These are phyloP conservation scores for Brachypalpus laphriformis DNA, from an alignment of 2,888 invertebrate species.

Conservation along the genomic window DNA sequence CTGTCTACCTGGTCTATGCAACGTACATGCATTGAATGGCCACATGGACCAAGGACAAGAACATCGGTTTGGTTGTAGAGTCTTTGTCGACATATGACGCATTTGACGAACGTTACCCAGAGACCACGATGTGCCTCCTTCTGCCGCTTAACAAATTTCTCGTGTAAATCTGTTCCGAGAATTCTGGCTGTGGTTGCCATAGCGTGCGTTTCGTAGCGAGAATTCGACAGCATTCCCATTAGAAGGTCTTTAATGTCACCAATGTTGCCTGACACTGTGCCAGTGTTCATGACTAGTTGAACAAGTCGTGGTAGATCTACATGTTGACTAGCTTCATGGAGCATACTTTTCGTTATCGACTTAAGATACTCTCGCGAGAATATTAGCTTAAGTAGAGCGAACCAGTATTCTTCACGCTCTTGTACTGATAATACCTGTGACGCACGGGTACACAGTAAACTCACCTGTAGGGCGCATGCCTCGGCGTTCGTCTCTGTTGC, in stretches of 20 bases:
- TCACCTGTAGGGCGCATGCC: conserved; percentile 77
- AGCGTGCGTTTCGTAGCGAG: conserved; percentile 89
- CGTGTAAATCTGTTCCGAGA: conserved; percentile 87
- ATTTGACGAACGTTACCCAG: conserved; percentile 81
- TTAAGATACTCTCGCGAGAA: conserved; percentile 82
- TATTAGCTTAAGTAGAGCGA: conserved; percentile 83
- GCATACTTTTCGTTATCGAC: conserved; percentile 82
- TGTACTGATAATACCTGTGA: conserved; percentile 82
- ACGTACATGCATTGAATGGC: conserved; percentile 81
- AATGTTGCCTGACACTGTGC: conserved; percentile 83
- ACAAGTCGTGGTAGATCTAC: conserved; percentile 85
- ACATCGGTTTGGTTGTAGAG: conserved; percentile 79
- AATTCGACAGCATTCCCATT: conserved; percentile 89
- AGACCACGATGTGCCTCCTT: conserved; percentile 79
- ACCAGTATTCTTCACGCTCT: conserved; percentile 84
- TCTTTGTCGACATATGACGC: conserved; percentile 80
- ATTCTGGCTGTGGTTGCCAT: conserved; percentile 87
- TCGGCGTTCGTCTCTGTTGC: conserved; percentile 75
- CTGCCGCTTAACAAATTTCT: conserved; percentile 79
- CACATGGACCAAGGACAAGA: conserved; percentile 80
- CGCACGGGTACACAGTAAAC: conserved; percentile 83
- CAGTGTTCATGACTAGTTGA: conserved; percentile 85
- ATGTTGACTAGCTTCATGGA: conserved; percentile 85
- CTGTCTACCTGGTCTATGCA: conserved; percentile 75
- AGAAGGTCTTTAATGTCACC: conserved; percentile 86